These are phyloP conservation scores for Alauda arvensis DNA, from an alignment of 2,797 vertebrate genomes.

Conservation along the genomic window DNA sequence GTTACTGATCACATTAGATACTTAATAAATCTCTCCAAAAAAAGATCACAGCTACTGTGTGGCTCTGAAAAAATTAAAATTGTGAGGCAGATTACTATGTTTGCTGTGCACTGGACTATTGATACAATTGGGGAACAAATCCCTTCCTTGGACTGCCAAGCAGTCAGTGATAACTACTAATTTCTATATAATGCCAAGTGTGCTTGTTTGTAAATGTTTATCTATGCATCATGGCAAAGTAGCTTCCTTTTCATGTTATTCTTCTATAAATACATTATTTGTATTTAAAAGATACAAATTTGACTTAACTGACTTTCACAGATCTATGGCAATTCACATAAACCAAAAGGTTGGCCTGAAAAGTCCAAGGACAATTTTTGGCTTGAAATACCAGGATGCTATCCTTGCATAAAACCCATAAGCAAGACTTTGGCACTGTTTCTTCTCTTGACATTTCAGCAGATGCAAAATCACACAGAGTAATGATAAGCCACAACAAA, in stretches of 20 bases:
- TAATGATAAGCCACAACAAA: conserved; percentile 7
- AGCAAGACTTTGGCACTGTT: background rate
- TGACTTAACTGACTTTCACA: background rate
- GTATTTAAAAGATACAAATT: background rate
- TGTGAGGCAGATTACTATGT: conserved; percentile 11
- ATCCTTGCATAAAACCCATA: background rate
- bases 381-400: background rate
- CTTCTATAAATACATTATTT: background rate
- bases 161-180: background rate
- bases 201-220: conserved; percentile 33
- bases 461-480: background rate
- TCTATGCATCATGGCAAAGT: background rate
- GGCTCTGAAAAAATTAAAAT: conserved; percentile 17
- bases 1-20: conserved; percentile 37
- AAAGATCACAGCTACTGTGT: conserved; percentile 34
- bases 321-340: background rate
- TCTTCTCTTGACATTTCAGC: conserved; percentile 9
- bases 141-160: conserved; percentile 9
- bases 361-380: background rate
- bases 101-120: background rate
- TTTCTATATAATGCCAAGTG: conserved; percentile 21
- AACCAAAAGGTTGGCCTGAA: background rate
- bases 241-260: background rate
- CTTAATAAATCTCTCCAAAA: conserved; percentile 39
- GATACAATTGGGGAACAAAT: background rate